phyloP scores from a whole-genome alignment of 1,140 invertebrate species.

The Pseudomyrmex flavicornis region DNA sequence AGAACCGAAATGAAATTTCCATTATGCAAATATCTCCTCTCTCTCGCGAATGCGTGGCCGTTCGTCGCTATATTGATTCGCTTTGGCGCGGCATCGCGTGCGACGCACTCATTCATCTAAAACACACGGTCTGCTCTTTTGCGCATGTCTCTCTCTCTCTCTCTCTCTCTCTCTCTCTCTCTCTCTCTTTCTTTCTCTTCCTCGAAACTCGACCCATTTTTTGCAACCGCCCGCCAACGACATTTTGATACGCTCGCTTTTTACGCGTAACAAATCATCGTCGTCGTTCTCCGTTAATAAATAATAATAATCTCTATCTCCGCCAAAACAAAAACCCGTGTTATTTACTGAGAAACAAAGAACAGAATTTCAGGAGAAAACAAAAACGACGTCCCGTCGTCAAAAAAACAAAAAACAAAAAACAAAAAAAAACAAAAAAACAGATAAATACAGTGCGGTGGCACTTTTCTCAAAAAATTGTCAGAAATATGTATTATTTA shows the following conservation, averaged over 20 bases:
- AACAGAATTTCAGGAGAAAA: background rate
- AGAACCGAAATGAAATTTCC: slow-evolving; percentile 61
- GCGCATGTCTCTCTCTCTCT: too few relatives aligned
- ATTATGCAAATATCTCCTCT: slow-evolving; percentile 43
- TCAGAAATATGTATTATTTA: too few relatives aligned
- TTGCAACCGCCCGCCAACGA: slow-evolving; percentile 33
- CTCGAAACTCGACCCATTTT: slow-evolving; percentile 66
- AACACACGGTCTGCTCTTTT: slow-evolving; percentile 34
- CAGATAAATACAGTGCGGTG: too few relatives aligned
- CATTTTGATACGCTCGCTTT: slow-evolving; percentile 41
- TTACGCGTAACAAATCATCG: slow-evolving; percentile 34
- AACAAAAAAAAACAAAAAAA: background rate
- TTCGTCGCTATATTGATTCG: slow-evolving; percentile 62
- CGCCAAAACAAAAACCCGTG: background rate
- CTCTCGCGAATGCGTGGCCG: slow-evolving; percentile 23
- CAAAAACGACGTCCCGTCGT: background rate
- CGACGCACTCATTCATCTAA: slow-evolving; percentile 68
- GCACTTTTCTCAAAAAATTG: too few relatives aligned
- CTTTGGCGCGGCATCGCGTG: slow-evolving; percentile 61
- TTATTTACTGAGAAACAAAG: slow-evolving; percentile 2
- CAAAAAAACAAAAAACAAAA: background rate
- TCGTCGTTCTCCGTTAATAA: background rate
- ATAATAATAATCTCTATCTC: slow-evolving; percentile 38
- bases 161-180: too few relatives aligned
- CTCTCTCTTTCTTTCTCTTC: background rate